Conservation (phyloP, 2,797 vertebrate genomes). For the Rhodeus uyekii region DNA sequence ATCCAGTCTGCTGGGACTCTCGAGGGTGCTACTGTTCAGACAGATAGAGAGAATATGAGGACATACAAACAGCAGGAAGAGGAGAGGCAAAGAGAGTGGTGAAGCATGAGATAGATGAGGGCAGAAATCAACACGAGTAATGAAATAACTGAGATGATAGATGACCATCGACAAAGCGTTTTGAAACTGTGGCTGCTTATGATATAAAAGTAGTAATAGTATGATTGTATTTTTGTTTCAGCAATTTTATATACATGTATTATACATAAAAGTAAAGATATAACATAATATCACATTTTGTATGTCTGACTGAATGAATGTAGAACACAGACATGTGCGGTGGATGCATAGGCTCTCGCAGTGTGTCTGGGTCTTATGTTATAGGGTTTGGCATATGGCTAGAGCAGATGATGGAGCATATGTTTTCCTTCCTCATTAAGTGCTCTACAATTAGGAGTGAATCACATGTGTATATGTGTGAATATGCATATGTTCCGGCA, state of each 20-base stretch:
- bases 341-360: neutral
- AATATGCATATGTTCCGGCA: neutral
- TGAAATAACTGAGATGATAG: constrained; percentile 2
- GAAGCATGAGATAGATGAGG: constrained; percentile 3
- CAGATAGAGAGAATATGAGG: constrained; percentile 59
- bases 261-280: neutral
- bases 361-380: constrained; percentile 29
- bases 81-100: constrained; percentile 38
- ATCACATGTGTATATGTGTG: constrained; percentile 31
- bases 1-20: constrained; percentile 92
- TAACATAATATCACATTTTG: neutral
- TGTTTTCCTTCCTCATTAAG: constrained; percentile 55
- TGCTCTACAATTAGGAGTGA: constrained; percentile 61
- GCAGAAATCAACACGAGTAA: neutral
- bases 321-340: neutral
- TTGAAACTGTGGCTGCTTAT: neutral
- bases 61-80: constrained; percentile 50
- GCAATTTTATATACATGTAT: neutral
- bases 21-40: constrained; percentile 81
- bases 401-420: constrained; percentile 71
- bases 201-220: too few relatives aligned
- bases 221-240: too few relatives aligned
- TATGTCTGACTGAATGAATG: neutral
- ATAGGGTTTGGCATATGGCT: constrained; percentile 62
- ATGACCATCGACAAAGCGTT: neutral